phyloP scores from a whole-genome alignment of 1,140 invertebrate species.

The Acromyrmex echinatior region DNA sequence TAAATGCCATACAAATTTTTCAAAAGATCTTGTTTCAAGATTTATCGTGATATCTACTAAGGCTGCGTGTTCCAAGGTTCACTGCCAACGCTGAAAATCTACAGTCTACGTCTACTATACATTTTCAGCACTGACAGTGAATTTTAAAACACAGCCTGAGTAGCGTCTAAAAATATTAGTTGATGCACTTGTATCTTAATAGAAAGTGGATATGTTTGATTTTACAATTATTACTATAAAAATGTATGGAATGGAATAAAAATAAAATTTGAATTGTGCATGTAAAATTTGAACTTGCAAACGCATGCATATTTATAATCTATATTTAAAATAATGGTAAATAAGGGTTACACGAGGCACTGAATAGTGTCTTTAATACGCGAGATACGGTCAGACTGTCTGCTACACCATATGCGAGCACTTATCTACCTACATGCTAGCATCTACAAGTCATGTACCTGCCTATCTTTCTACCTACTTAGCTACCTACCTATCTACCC shows the following conservation, averaged over 20 bases:
- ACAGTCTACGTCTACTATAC: too few relatives aligned
- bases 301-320: not conserved
- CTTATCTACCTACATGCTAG: conserved; percentile 40
- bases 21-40: not conserved
- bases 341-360: not conserved
- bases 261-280: not conserved
- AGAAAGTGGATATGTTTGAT: not conserved
- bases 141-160: too few relatives aligned
- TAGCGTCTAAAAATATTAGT: not conserved
- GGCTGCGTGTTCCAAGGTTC: too few relatives aligned
- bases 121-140: too few relatives aligned
- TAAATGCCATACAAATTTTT: not conserved
- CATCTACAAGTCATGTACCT: conserved; percentile 49
- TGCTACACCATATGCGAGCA: conserved; percentile 9
- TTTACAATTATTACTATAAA: not conserved
- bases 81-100: too few relatives aligned
- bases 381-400: conserved; percentile 24
- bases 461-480: conserved; percentile 55
- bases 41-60: not conserved
- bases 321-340: not conserved
- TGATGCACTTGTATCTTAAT: not conserved
- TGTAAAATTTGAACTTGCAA: not conserved
- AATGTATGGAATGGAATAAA: not conserved
- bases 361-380: conserved; percentile 5
- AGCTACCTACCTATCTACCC: conserved; percentile 55